Evolutionary conservation across 2,888 invertebrate genomes (phyloP), one percentile per base, ranked within the genome.

Genomic region (Agrilus mali): DNA sequence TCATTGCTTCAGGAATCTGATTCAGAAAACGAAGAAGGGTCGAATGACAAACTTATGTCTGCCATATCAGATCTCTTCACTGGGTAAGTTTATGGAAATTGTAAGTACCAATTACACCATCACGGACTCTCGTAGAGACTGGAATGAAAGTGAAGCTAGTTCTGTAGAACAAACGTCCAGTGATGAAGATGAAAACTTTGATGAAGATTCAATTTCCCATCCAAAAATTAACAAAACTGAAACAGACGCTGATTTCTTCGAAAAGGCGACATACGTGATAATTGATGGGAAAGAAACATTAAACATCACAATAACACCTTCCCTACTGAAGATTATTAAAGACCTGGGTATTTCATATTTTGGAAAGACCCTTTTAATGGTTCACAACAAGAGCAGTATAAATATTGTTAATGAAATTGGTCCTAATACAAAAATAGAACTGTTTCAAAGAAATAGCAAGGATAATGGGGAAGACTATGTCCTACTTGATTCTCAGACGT

Each of bases 21-120:
- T 58, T 82, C 82, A 0, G 85, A 85, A 51, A 81, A 81, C 54
- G 84, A 84, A 53, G 77, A 74, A 55, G 77, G 77, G 1, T 68
- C 76, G 2, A 75, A 80, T 67, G 82, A 82, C 53, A 82, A 82
- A 57, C 63, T 85, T 36, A 75, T 80, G 1, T 75, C 75, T 40
- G 82, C 82, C n/a, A 80, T 84, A 48, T 78, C 80, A 13, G 82
- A 84, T 67, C 65, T 88, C 45, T 86, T 88, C 64, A 83, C 83
- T 43, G 82, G 78, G 79, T 80, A 66, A 69, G 53, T 42, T 38
- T 37, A 41, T 34, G 7, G 17, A 7, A 13, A 17, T 16, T 33
- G 14, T 32, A 40, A 27, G 8, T 10, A 27, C 27, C 27, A 27
- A 27, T 27, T 27, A 27, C 10, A 27, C 8, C 27, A 27, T 27